These are phyloP conservation scores for Euwallacea fornicatus DNA, from an alignment of 1,140 invertebrate genomes.

Conservation along the genomic window DNA sequence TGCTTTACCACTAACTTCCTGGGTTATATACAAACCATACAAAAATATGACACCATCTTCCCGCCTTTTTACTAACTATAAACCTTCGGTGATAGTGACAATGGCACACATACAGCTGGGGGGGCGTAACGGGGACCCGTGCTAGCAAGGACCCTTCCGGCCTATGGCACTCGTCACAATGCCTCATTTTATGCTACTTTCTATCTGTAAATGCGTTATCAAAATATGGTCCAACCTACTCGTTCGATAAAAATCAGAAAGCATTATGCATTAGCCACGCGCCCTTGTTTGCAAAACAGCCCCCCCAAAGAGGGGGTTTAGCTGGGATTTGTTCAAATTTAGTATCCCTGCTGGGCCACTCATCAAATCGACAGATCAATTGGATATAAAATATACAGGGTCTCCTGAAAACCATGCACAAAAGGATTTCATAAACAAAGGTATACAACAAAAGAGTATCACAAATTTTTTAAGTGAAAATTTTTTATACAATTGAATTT, in stretches of 20 bases:
- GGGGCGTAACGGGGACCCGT: constrained; percentile 16
- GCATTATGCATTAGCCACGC: constrained; percentile 12
- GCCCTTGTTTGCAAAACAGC: constrained; percentile 22
- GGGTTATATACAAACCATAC: too few species aligned
- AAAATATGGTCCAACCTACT: constrained; percentile 15
- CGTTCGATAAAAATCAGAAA: constrained; percentile 16
- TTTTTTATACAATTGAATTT: too few species aligned
- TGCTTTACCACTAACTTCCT: too few species aligned
- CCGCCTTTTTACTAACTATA: constrained; percentile 18
- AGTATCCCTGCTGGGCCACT: too few species aligned
- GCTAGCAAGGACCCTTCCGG: not conserved
- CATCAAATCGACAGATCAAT: too few species aligned
- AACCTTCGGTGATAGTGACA: not conserved
- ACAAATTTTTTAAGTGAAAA: too few species aligned
- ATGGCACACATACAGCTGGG: constrained; percentile 16
- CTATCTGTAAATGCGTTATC: constrained; percentile 23
- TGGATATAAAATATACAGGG: too few species aligned
- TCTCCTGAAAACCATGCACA: too few species aligned
- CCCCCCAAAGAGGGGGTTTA: constrained; percentile 10
- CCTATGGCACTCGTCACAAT: not conserved
- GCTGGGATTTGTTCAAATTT: not conserved
- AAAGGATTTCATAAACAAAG: too few species aligned
- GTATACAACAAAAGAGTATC: too few species aligned
- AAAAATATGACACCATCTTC: constrained; percentile 9
- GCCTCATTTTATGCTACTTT: constrained; percentile 21